Evolutionary conservation across 2,797 vertebrate species (phyloP).

Genomic region (Heterohyrax brucei): DNA sequence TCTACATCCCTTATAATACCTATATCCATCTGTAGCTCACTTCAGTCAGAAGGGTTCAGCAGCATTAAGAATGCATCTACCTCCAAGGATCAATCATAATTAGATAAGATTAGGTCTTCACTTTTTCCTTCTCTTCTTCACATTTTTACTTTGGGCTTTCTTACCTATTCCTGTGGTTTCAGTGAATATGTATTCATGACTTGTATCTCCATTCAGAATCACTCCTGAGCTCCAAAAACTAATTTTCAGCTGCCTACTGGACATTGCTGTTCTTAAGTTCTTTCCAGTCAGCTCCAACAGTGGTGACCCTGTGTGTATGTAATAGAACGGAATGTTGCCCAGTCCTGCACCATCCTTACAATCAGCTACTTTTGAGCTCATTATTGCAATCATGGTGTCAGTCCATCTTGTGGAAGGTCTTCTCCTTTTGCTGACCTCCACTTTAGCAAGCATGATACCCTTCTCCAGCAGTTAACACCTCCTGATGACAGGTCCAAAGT

Average conservation of each 20-base stretch:
- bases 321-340: not conserved
- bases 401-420: not conserved
- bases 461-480: not conserved
- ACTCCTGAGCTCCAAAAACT: constrained; percentile 15
- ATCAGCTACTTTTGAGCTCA: not conserved
- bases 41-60: constrained; percentile 2
- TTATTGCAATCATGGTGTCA: not conserved
- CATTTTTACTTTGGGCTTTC: not conserved
- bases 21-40: not conserved
- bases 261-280: not conserved
- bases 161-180: not conserved
- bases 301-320: not conserved
- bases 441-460: not conserved
- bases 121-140: constrained; percentile 13
- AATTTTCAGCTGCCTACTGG: not conserved
- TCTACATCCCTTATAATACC: not conserved
- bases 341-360: not conserved
- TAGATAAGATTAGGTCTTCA: constrained; percentile 22
- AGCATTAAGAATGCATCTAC: not conserved
- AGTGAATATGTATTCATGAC: not conserved
- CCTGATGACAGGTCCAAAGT: not conserved
- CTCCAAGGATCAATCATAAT: constrained; percentile 26
- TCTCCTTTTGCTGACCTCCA: not conserved
- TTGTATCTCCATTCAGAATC: constrained; percentile 9
- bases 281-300: not conserved